These are phyloP conservation scores for Eumacrocentrus americanus DNA, from an alignment of 2,888 invertebrate species.

Conservation along the genomic window DNA sequence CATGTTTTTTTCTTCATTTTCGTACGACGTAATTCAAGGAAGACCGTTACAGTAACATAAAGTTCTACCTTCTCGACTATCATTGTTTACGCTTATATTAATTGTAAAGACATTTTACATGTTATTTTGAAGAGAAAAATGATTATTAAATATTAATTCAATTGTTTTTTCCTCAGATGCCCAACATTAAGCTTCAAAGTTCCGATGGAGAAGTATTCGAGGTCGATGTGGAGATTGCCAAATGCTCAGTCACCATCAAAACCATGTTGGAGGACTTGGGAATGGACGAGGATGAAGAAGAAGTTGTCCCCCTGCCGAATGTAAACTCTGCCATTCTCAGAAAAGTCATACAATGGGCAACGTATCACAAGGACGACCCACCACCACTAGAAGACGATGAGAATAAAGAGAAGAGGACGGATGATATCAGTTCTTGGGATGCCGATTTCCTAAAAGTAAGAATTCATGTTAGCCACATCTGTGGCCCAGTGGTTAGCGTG, in stretches of 20 bases:
- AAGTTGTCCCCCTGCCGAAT: slow-evolving; percentile 94
- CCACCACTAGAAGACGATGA: slow-evolving; percentile 97
- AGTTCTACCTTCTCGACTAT: too few relatives aligned
- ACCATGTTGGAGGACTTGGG: slow-evolving; percentile 96
- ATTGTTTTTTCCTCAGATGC: slow-evolving; percentile 76
- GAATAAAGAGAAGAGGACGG: slow-evolving; percentile 97
- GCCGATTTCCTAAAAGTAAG: slow-evolving; percentile 91
- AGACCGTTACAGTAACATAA: background rate
- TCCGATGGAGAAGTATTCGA: slow-evolving; percentile 95
- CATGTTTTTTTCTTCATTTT: too few relatives aligned
- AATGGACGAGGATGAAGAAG: slow-evolving; percentile 91
- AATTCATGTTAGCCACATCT: background rate
- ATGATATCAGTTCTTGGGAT: slow-evolving; percentile 99
- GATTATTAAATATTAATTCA: background rate
- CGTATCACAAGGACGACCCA: slow-evolving; percentile 94
- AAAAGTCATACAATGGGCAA: slow-evolving; percentile 93
- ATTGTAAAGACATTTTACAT: too few relatives aligned
- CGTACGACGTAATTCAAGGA: too few relatives aligned
- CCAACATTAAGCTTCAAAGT: slow-evolving; percentile 91
- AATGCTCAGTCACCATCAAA: slow-evolving; percentile 97
- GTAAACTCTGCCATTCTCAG: slow-evolving; percentile 96
- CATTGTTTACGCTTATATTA: too few relatives aligned
- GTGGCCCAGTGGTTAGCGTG: too few relatives aligned
- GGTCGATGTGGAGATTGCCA: slow-evolving; percentile 95
- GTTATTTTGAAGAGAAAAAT: background rate